These are phyloP conservation scores for Scaptodrosophila latifasciaeformis DNA, from an alignment of 2,888 invertebrate species.

Conservation along the genomic window DNA sequence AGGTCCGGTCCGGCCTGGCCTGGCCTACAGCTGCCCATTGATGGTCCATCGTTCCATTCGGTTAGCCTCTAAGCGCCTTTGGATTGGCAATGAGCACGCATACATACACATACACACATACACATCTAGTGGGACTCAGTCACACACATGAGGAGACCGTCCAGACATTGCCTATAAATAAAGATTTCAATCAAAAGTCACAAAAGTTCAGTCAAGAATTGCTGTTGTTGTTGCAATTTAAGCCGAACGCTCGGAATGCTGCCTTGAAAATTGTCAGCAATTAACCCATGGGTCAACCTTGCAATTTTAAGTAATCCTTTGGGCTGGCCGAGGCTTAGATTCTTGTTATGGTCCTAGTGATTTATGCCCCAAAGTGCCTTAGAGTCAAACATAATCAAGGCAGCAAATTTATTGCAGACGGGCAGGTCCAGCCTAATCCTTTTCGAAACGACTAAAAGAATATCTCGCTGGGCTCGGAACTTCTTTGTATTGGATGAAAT, in stretches of 20 bases:
- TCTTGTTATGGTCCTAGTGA: constrained; percentile 38
- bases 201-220: constrained; percentile 28
- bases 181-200: constrained; percentile 58
- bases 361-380: constrained; percentile 57
- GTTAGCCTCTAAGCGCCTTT: constrained; percentile 29
- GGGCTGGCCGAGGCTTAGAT: constrained; percentile 6
- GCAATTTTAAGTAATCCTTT: background rate
- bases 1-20: too few relatives aligned
- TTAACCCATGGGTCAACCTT: constrained; percentile 54
- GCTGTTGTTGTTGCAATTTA: background rate
- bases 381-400: constrained; percentile 59
- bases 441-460: background rate
- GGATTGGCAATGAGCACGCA: constrained; percentile 43
- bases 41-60: constrained; percentile 1
- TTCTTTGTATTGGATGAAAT: constrained; percentile 32
- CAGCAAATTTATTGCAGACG: constrained; percentile 37
- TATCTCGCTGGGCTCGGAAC: background rate
- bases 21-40: constrained; percentile 1
- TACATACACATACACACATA: constrained; percentile 23
- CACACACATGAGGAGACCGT: background rate
- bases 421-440: constrained; percentile 4
- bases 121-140: constrained; percentile 4
- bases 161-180: constrained; percentile 50
- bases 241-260: constrained; percentile 9
- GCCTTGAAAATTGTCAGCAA: constrained; percentile 58